These are phyloP conservation scores for Cephus pulcher DNA, from an alignment of 2,888 invertebrate genomes.

Conservation along the genomic window DNA sequence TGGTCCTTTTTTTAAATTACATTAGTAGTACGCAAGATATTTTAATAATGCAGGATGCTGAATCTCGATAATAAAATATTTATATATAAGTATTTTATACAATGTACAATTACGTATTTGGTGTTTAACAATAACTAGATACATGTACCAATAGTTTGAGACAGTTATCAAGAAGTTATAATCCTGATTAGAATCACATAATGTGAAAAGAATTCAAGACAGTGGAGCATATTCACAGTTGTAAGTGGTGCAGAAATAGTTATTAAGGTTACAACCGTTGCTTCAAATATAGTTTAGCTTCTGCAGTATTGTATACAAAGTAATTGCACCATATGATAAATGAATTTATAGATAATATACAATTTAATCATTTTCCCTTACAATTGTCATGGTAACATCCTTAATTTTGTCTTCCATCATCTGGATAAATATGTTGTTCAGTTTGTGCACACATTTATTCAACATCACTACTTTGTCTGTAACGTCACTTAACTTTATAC, in stretches of 20 bases:
- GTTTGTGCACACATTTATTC: conserved; percentile 21
- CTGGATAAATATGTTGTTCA: conserved; percentile 33
- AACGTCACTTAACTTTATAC: conserved; percentile 29
- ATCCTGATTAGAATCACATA: background rate
- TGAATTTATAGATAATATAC: background rate
- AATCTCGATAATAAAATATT: background rate
- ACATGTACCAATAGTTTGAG: background rate
- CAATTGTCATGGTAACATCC: conserved; percentile 30
- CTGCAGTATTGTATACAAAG: background rate
- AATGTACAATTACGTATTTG: background rate
- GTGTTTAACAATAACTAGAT: background rate
- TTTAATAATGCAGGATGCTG: background rate
- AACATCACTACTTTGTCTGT: conserved; percentile 30
- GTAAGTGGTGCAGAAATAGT: background rate
- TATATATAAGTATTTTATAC: background rate
- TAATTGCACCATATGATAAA: background rate
- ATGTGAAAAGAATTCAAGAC: background rate
- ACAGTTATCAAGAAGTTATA: background rate
- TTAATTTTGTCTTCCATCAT: conserved; percentile 33
- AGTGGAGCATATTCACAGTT: background rate
- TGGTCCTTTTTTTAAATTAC: background rate
- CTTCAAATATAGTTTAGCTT: background rate
- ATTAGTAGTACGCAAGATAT: background rate
- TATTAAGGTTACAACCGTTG: background rate
- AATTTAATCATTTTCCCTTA: conserved; percentile 11